Conservation (phyloP, 2,797 vertebrate species). For the Psittacula derbiana region DNA sequence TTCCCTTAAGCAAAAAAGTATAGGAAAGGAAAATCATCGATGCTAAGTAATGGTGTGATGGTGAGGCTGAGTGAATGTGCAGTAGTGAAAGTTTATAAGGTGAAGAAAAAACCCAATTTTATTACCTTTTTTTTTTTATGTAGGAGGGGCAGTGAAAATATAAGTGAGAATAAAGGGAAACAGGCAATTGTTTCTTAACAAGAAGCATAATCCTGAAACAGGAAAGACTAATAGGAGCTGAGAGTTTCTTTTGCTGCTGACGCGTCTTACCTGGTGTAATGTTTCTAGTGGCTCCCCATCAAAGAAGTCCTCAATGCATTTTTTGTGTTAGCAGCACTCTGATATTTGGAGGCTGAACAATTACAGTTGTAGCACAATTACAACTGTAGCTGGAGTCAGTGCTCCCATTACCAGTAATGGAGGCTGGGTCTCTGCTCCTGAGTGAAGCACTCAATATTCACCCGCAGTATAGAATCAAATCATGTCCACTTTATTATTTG, state of each 20-base stretch:
- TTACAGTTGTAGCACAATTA: background rate
- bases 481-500: conserved; percentile 8
- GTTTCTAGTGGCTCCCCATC: background rate
- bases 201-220: background rate
- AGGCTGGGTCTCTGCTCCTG: conserved; percentile 5
- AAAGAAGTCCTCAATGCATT: background rate
- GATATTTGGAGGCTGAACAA: background rate
- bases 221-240: background rate
- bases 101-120: background rate
- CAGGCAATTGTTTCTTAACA: background rate
- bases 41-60: background rate
- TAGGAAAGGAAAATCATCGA: background rate
- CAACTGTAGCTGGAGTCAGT: background rate
- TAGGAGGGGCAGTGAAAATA: background rate
- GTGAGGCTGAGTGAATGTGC: background rate
- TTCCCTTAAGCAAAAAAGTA: background rate
- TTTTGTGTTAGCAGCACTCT: background rate
- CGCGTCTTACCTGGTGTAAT: background rate
- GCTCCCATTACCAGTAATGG: conserved; percentile 36
- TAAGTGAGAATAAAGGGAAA: background rate
- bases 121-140: background rate
- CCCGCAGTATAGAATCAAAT: conserved; percentile 26
- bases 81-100: background rate
- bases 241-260: background rate
- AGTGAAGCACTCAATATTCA: background rate